A percentile compares a stretch with the other conserved stretches of the same genome.
These are phyloP conservation scores for Tipula helvola DNA, from an alignment of 2,888 invertebrate genomes.

Conservation along the genomic window DNA sequence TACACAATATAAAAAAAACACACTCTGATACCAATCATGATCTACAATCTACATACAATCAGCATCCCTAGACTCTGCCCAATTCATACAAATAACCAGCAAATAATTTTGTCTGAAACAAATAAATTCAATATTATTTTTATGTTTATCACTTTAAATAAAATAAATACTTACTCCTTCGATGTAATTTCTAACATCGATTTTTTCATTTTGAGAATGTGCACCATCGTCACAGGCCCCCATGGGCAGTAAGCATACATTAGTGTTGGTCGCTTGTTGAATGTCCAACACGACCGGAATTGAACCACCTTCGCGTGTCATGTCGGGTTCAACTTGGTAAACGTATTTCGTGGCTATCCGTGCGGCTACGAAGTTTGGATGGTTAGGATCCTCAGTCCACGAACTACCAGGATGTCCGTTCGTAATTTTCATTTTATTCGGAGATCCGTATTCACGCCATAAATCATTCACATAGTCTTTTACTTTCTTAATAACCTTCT, in stretches of 20 bases:
- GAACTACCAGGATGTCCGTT: conserved; percentile 66
- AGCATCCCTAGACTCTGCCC: conserved; percentile 39
- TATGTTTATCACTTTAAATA: background rate
- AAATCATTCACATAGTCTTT: conserved; percentile 59
- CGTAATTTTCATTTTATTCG: conserved; percentile 64
- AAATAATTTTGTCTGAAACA: conserved; percentile 75
- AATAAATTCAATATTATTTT: conserved; percentile 14
- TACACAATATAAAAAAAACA: background rate
- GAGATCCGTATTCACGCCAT: conserved; percentile 69
- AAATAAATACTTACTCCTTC: conserved; percentile 60
- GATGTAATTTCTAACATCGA: conserved; percentile 84
- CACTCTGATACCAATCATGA: background rate
- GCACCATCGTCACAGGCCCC: conserved; percentile 92
- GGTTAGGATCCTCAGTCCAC: conserved; percentile 87
- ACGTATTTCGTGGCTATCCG: conserved; percentile 68
- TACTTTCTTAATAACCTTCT: conserved; percentile 69
- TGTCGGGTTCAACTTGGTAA: conserved; percentile 78
- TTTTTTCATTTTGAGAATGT: conserved; percentile 97
- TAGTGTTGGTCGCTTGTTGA: conserved; percentile 82
- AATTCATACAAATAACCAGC: conserved; percentile 78
- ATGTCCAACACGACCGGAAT: conserved; percentile 94
- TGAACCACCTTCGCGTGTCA: conserved; percentile 94
- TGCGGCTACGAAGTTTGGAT: conserved; percentile 88
- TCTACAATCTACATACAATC: too few relatives aligned
- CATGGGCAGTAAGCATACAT: conserved; percentile 88